phyloP scores from a whole-genome alignment of 2,888 invertebrate genomes.

The Meloe dianella region DNA sequence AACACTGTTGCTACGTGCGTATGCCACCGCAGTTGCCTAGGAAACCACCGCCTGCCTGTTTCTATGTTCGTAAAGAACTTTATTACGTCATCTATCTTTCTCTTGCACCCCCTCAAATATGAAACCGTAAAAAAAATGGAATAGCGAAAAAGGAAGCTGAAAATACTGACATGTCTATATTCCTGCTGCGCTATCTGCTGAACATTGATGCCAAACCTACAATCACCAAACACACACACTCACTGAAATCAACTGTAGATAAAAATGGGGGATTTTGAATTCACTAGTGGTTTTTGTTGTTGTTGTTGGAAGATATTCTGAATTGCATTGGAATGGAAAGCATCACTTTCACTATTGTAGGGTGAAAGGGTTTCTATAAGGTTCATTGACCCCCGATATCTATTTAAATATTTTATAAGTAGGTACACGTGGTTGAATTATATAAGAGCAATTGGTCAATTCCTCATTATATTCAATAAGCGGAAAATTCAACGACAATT shows the following conservation, averaged over 20 bases:
- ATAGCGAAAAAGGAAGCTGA: not conserved
- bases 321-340: not conserved
- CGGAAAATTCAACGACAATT: not conserved
- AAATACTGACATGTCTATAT: not conserved
- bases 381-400: constrained; percentile 16
- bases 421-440: not conserved
- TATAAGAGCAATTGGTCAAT: not conserved
- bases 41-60: constrained; percentile 30
- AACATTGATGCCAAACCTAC: not conserved
- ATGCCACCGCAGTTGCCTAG: constrained; percentile 37
- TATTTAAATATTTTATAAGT: constrained; percentile 4
- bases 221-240: not conserved
- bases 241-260: not conserved
- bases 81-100: constrained; percentile 26
- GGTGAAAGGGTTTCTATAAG: constrained; percentile 3
- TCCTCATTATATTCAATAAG: not conserved
- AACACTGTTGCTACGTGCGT: constrained; percentile 41
- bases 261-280: not conserved
- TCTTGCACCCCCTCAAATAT: constrained; percentile 12
- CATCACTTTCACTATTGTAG: constrained; percentile 14
- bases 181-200: not conserved
- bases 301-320: not conserved
- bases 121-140: not conserved
- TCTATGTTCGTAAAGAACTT: constrained; percentile 22
- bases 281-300: too few relatives aligned